Base-by-base conservation (phyloP, 2,113 vertebrate genomes). In the Heterochromis multidens region DNA sequence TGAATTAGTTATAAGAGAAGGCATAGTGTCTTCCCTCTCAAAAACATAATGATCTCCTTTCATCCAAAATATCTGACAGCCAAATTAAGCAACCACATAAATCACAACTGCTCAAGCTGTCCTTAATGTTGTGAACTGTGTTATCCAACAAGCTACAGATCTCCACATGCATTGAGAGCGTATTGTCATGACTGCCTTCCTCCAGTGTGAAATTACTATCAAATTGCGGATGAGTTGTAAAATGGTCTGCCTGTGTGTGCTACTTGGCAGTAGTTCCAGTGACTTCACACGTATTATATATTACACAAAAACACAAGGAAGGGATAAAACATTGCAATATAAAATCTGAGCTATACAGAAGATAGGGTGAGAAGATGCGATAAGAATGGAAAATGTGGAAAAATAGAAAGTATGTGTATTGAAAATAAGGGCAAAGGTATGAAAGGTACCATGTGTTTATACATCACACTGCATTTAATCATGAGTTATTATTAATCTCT, bases 141-240 rank as follows among this genome's bases (percentile, higher is more conserved):
- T 59, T 40, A 31, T 60, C n/a, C 14, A 46, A 56, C 72, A 85
- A 90, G 70, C 60, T 16, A 9, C 2, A 60, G 13, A 60, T 81
- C 60, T 67, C 29, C 29, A 37, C 33, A 49, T 62, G 80, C 78
- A 79, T 14, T 35, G 62, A 82, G 78, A 79, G 54, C 43, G 19
- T 72, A 70, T 58, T 80, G 70, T 83, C 72, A 70, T 58, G 1
- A 43, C 72, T 83, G 56, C 65, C 40, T 79, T 90, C 62, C 74
- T 91, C 84, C 78, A 91, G 89, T 87, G 86, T 89, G 79, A 88
- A 88, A 90, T 92, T 85, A 85, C 72, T n/a, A 84, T 89, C 43
- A 87, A 70, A 85, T 80, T 80, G 83, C 43, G 19, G 62, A 72
- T 31, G 43, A 85, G 25, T 54, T 89, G 81, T 82, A 58, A 88